Conservation (phyloP, 1,140 invertebrate genomes). For the Zaprionus ornatus region DNA sequence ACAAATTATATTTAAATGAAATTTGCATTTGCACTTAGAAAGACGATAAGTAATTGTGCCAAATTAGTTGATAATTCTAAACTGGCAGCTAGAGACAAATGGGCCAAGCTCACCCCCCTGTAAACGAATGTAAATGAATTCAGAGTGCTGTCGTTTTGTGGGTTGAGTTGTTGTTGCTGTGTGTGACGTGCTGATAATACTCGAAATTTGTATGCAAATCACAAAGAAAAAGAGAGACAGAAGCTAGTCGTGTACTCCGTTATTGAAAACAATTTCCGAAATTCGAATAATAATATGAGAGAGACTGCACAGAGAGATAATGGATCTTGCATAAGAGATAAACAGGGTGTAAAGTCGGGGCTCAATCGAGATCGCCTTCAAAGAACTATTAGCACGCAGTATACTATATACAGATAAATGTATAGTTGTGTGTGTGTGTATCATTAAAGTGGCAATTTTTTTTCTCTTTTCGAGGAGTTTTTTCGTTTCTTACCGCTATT, state of each 20-base stretch:
- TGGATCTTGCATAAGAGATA: conserved; percentile 35
- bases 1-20: conserved; percentile 2
- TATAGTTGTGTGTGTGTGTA: background rate
- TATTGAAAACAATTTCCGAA: conserved; percentile 5
- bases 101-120: background rate
- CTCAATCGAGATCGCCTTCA: conserved; percentile 4
- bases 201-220: conserved; percentile 10
- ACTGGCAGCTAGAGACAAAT: conserved; percentile 4
- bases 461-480: conserved; percentile 6
- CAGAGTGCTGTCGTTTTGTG: background rate
- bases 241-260: background rate
- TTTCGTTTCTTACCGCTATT: conserved; percentile 18
- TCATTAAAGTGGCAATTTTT: conserved; percentile 25
- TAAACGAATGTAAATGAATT: conserved; percentile 37
- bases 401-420: background rate
- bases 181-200: conserved; percentile 26
- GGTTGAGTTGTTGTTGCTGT: no score
- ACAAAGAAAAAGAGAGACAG: background rate
- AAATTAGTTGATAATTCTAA: conserved; percentile 38
- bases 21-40: conserved; percentile 22
- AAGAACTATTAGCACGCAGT: conserved; percentile 21
- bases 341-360: background rate
- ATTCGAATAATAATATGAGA: conserved; percentile 7
- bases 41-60: conserved; percentile 53
- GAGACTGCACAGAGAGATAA: conserved; percentile 8